Conservation (phyloP, 2,113 vertebrate genomes). For the Chionis minor region DNA sequence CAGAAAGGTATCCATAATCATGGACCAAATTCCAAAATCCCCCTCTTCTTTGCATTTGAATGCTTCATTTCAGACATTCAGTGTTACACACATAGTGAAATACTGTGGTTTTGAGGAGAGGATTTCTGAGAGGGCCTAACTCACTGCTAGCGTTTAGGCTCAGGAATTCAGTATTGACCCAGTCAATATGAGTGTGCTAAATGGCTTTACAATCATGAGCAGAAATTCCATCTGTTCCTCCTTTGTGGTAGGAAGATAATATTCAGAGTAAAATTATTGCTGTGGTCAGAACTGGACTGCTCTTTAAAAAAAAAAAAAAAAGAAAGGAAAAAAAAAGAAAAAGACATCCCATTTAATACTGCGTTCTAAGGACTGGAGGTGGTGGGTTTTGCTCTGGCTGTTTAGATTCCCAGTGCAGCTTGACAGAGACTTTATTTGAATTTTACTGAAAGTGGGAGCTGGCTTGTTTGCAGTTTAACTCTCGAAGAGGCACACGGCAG, state of each 20-base stretch:
- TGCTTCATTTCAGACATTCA: neutral
- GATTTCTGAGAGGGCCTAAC: neutral
- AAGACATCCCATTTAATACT: neutral
- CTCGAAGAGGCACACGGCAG: neutral
- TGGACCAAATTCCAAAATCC: neutral
- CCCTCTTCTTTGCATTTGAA: neutral
- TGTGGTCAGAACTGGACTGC: neutral
- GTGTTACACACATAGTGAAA: neutral
- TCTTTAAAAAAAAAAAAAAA: neutral
- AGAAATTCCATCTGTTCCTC: neutral
- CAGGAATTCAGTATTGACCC: neutral
- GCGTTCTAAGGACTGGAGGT: neutral
- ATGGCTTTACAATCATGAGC: neutral
- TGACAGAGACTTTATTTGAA: neutral
- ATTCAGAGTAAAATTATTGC: neutral
- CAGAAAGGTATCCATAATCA: neutral
- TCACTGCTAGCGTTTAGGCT: neutral
- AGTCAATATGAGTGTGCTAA: neutral
- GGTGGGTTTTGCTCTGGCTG: neutral
- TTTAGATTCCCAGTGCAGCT: neutral
- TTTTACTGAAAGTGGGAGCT: neutral
- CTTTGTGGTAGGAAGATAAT: neutral
- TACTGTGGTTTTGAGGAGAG: neutral
- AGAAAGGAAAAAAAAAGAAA: neutral
- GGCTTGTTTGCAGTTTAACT: slow-evolving; percentile 32